Evolutionary conservation across 2,113 vertebrate genomes (phyloP).

Genomic region (Nyctereutes procyonoides): DNA sequence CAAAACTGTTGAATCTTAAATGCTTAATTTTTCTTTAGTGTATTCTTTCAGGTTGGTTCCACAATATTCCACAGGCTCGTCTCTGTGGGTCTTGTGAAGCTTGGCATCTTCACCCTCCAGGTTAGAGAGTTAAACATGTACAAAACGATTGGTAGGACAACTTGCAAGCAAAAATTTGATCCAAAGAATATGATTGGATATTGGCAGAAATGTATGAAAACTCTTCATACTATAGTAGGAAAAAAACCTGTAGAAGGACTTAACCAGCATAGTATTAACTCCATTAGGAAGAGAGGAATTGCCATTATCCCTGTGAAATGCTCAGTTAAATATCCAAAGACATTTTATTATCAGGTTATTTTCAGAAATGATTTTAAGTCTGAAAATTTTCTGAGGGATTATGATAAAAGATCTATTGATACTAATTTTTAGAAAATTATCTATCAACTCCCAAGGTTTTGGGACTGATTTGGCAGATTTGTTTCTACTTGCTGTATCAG

Average conservation of each 20-base stretch:
- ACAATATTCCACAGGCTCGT: not conserved
- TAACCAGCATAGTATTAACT: slow-evolving; percentile 83
- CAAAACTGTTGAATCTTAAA: not conserved
- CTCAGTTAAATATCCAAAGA: slow-evolving; percentile 85
- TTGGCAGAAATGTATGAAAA: slow-evolving; percentile 89
- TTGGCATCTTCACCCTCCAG: slow-evolving; percentile 69
- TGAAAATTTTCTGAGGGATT: not conserved
- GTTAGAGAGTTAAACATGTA: slow-evolving; percentile 90
- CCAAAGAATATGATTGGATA: slow-evolving; percentile 86
- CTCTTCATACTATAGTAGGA: slow-evolving; percentile 78
- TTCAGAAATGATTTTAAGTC: not conserved
- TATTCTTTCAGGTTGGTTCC: not conserved
- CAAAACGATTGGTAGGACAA: slow-evolving; percentile 81
- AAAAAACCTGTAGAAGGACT: slow-evolving; percentile 79
- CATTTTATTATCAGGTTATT: slow-evolving; percentile 88
- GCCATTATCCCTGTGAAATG: slow-evolving; percentile 89
- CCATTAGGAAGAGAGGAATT: slow-evolving; percentile 86
- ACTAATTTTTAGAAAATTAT: not conserved
- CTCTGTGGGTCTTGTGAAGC: not conserved
- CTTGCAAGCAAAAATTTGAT: slow-evolving; percentile 87
- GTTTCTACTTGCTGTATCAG: not conserved
- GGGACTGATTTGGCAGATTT: not conserved
- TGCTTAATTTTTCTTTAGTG: not conserved
- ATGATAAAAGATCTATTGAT: not conserved
- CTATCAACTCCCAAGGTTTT: not conserved